Percentiles rank a stretch among this genome's conserved stretches.
phyloP scores from a whole-genome alignment of 2,797 vertebrate genomes.

The Falco peregrinus region DNA sequence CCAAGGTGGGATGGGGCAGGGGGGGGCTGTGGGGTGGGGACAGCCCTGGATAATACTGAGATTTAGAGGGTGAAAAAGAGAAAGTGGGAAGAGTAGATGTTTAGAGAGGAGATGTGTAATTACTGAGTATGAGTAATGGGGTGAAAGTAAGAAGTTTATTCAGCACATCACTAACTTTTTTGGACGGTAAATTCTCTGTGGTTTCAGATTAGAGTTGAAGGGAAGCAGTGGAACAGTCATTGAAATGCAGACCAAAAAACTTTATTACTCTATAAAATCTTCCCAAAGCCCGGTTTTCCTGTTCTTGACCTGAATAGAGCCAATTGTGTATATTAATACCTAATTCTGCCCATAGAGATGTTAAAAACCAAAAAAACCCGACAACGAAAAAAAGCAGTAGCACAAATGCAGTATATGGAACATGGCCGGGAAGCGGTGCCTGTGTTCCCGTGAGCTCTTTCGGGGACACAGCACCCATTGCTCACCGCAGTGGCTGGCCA shows the following conservation, averaged over 20 bases:
- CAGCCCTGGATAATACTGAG: neutral
- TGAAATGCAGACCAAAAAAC: neutral
- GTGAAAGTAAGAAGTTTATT: slow-evolving; percentile 33
- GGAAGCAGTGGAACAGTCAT: neutral
- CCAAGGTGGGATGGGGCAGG: neutral
- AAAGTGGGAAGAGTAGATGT: neutral
- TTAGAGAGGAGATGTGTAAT: neutral
- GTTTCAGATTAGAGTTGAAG: slow-evolving; percentile 1
- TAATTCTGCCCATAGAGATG: neutral
- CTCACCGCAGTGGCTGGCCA: no score
- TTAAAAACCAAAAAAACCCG: neutral
- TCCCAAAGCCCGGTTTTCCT: neutral
- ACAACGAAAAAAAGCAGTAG: no score
- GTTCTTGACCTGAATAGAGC: neutral
- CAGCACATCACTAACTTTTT: neutral
- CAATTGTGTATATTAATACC: neutral
- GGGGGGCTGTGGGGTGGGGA: neutral
- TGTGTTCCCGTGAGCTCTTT: neutral
- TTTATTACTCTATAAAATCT: neutral
- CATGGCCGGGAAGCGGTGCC: neutral
- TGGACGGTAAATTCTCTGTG: neutral
- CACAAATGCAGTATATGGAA: neutral
- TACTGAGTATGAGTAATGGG: neutral
- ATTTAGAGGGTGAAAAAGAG: slow-evolving; percentile 20
- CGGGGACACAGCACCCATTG: accelerated